A percentile compares a stretch with the other conserved stretches of the same genome.
These are phyloP conservation scores for Monopis laevigella DNA, from an alignment of 2,888 invertebrate genomes.

Conservation along the genomic window DNA sequence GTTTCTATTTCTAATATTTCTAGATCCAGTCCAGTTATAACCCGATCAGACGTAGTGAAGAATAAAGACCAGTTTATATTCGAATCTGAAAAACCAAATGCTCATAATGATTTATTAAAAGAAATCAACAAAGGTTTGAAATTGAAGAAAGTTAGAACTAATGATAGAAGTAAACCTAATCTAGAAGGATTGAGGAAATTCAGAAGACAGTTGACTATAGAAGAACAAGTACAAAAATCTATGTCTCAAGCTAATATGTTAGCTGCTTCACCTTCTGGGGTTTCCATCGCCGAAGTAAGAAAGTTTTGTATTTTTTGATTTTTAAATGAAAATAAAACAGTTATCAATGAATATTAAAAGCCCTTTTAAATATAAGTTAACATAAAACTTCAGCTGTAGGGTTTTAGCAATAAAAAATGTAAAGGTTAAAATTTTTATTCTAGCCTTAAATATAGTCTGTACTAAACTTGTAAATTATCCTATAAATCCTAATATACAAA, in stretches of 20 bases:
- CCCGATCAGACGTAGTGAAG: slow-evolving; percentile 68
- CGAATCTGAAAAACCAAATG: slow-evolving; percentile 83
- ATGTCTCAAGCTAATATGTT: slow-evolving; percentile 73
- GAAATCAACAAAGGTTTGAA: slow-evolving; percentile 83
- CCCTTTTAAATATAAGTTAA: no score
- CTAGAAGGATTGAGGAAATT: slow-evolving; percentile 87
- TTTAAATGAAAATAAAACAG: no score
- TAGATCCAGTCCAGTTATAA: slow-evolving; percentile 71
- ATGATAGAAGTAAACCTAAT: slow-evolving; percentile 87
- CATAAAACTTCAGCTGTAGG: no score
- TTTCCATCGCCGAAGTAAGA: slow-evolving; percentile 37
- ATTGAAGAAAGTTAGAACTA: slow-evolving; percentile 79
- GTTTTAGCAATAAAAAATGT: no score
- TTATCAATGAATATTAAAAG: no score
- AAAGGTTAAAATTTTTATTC: no score
- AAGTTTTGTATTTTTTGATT: no score
- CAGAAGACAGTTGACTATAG: slow-evolving; percentile 88
- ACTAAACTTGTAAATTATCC: no score
- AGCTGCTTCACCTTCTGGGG: slow-evolving; percentile 59
- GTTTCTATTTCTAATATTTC: no score
- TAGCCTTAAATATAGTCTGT: no score
- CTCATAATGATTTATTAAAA: slow-evolving; percentile 82
- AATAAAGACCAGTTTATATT: slow-evolving; percentile 85
- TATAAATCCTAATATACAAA: no score
- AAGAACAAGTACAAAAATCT: slow-evolving; percentile 87